phyloP scores from a whole-genome alignment of 2,113 vertebrate species.

The Suricata suricatta region DNA sequence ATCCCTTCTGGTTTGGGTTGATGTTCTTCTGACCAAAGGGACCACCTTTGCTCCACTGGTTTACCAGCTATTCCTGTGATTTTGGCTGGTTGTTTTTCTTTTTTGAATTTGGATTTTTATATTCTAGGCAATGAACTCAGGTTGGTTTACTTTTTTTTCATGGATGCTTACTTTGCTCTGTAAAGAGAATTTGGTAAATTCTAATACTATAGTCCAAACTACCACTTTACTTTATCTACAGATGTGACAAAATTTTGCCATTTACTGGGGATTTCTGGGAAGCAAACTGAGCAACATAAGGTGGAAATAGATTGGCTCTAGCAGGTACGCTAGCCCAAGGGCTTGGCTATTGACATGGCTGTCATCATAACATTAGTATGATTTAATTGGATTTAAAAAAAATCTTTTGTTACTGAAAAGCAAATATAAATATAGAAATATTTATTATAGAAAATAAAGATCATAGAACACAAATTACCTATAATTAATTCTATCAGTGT shows the following conservation, averaged over 20 bases:
- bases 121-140: background rate
- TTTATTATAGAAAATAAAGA: background rate
- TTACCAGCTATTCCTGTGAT: background rate
- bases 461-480: background rate
- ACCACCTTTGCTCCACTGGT: background rate
- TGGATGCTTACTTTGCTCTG: background rate
- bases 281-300: background rate
- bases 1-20: background rate
- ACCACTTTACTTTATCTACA: background rate
- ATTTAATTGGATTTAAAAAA: background rate
- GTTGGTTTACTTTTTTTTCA: background rate
- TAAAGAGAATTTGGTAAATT: background rate
- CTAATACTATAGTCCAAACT: background rate
- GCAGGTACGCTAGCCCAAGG: background rate
- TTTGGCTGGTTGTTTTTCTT: background rate
- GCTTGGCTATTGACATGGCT: background rate
- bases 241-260: background rate
- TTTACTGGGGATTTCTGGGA: background rate
- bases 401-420: background rate
- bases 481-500: background rate
- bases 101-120: background rate
- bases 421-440: background rate
- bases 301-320: background rate
- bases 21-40: background rate
- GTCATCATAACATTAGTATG: background rate